These are phyloP conservation scores for Tetrao urogallus DNA, from an alignment of 2,113 vertebrate species.

Conservation along the genomic window DNA sequence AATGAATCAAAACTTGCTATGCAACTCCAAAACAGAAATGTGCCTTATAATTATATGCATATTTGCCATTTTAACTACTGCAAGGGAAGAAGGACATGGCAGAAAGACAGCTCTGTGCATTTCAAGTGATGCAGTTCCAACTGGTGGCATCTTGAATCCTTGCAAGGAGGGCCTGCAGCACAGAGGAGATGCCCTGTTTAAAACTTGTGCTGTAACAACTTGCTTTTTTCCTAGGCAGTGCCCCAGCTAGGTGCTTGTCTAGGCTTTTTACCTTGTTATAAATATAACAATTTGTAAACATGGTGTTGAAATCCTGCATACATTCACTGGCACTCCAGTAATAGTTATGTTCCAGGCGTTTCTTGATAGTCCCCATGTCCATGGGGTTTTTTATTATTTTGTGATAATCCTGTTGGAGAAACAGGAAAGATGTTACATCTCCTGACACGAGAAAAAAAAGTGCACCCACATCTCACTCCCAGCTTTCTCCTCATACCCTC, in stretches of 20 bases:
- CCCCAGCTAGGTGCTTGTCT: not conserved
- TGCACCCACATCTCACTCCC: not conserved
- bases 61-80: conserved; percentile 52
- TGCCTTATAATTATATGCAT: conserved; percentile 27
- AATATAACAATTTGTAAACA: conserved; percentile 99
- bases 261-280: conserved; percentile 92
- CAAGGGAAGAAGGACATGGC: conserved; percentile 11
- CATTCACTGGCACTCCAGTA: conserved; percentile 96
- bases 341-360: conserved; percentile 92
- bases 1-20: conserved; percentile 3
- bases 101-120: conserved; percentile 63
- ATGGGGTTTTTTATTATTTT: conserved; percentile 95
- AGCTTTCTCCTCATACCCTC: not conserved
- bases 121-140: conserved; percentile 37
- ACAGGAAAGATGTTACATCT: not conserved
- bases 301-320: conserved; percentile 98
- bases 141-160: conserved; percentile 46
- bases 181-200: not conserved
- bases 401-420: conserved; percentile 90
- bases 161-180: not conserved
- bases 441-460: not conserved
- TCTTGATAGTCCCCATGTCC: conserved; percentile 98
- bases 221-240: not conserved
- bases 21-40: not conserved
- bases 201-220: not conserved